Conservation (phyloP, 2,888 invertebrate species). For the Patella pellucida region DNA sequence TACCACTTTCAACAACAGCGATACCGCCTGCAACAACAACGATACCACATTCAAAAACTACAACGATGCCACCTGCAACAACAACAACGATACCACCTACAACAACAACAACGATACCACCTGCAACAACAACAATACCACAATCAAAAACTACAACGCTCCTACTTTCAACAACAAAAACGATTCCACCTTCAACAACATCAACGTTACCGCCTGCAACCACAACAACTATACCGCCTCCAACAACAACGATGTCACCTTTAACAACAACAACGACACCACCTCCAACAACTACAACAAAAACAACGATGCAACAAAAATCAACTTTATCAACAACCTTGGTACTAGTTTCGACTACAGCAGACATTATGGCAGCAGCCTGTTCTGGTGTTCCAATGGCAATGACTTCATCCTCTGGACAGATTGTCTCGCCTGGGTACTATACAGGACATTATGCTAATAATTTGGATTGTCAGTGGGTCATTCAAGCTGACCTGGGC, state of each 20-base stretch:
- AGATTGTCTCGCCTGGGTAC: conserved; percentile 30
- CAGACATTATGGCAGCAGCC: not conserved
- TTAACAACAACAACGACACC: not conserved
- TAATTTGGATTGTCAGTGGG: conserved; percentile 31
- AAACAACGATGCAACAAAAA: not conserved
- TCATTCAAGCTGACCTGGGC: conserved; percentile 19
- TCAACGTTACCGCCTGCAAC: not conserved
- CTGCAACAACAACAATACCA: conserved; percentile 19
- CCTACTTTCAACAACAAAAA: not conserved
- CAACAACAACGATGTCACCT: not conserved
- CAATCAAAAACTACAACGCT: conserved; percentile 13
- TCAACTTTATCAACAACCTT: not conserved
- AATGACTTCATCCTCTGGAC: conserved; percentile 14
- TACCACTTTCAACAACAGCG: not conserved
- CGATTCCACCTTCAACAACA: not conserved
- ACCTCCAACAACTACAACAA: not conserved
- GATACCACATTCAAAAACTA: not conserved
- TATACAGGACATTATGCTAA: conserved; percentile 10
- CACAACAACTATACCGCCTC: not conserved
- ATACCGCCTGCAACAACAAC: not conserved
- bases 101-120: conserved; percentile 16
- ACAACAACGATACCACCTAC: not conserved
- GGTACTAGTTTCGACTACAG: not conserved
- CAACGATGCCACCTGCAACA: not conserved
- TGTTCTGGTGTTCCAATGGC: conserved; percentile 28